These are phyloP conservation scores for Rhea americana DNA, from an alignment of 2,113 vertebrate species.

Conservation along the genomic window DNA sequence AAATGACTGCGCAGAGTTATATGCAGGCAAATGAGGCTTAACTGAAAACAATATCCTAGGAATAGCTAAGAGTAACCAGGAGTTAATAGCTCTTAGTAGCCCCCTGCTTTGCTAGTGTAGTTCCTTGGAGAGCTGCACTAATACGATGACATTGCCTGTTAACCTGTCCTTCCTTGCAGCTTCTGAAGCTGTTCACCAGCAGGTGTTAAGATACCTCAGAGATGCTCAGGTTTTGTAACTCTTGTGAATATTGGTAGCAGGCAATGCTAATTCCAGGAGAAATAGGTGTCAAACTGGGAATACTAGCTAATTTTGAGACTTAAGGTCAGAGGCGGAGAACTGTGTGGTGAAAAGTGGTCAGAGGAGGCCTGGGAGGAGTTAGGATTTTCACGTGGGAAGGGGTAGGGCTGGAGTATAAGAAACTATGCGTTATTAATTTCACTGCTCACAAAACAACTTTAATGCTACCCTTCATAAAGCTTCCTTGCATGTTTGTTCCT, in stretches of 20 bases:
- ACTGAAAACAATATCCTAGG: neutral
- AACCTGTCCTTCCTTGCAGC: neutral
- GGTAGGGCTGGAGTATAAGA: neutral
- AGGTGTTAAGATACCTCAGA: neutral
- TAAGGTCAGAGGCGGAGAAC: neutral
- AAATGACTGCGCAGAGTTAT: neutral
- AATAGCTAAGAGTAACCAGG: conserved; percentile 7
- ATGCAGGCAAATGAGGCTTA: neutral
- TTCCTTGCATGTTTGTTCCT: neutral
- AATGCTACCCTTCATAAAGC: neutral
- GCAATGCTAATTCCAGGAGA: no score
- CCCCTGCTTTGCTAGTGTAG: neutral
- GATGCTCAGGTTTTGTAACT: neutral
- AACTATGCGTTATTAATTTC: neutral
- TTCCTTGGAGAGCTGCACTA: neutral
- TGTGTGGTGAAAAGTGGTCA: neutral
- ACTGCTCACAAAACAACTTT: neutral
- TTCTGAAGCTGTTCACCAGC: neutral
- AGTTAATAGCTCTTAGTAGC: neutral
- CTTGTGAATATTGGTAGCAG: neutral
- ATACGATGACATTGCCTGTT: neutral
- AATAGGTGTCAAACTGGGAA: neutral
- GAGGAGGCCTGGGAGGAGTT: neutral
- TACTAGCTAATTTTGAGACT: neutral
- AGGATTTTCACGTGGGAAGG: neutral